phyloP scores from a whole-genome alignment of 2,113 vertebrate species.

The Burhinus oedicnemus region DNA sequence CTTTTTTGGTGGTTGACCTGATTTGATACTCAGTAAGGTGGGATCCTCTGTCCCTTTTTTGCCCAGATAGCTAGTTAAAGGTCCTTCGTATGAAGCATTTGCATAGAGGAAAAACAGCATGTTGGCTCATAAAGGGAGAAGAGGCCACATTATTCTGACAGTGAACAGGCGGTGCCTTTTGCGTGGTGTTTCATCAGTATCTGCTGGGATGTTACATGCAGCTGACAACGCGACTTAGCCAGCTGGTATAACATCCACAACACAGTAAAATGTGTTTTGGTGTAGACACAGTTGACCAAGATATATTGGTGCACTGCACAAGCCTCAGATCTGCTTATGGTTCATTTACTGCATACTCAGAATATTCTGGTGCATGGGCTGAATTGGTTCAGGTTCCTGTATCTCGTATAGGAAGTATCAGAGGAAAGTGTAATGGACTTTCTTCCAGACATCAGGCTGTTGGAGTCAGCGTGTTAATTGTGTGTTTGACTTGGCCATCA shows the following conservation, averaged over 20 bases:
- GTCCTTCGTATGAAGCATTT: neutral
- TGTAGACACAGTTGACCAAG: neutral
- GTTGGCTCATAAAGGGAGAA: neutral
- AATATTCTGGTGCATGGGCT: neutral
- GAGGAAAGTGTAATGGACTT: neutral
- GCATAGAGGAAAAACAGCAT: neutral
- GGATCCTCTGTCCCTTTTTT: neutral
- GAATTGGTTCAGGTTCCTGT: neutral
- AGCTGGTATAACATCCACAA: neutral
- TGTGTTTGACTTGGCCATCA: neutral
- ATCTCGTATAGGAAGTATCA: neutral
- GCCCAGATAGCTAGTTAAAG: neutral
- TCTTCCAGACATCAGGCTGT: neutral
- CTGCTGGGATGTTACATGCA: neutral
- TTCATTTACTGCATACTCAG: neutral
- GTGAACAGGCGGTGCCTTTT: neutral
- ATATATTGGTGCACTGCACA: too few species aligned
- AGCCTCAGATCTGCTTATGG: neutral
- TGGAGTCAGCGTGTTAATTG: neutral
- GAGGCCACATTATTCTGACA: neutral
- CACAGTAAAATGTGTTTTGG: neutral
- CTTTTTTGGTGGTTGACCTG: neutral
- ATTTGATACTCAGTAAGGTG: neutral
- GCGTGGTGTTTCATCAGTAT: neutral
- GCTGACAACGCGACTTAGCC: fast-evolving